These are phyloP conservation scores for Micrasema longulum DNA, from an alignment of 1,140 invertebrate species.

Conservation along the genomic window DNA sequence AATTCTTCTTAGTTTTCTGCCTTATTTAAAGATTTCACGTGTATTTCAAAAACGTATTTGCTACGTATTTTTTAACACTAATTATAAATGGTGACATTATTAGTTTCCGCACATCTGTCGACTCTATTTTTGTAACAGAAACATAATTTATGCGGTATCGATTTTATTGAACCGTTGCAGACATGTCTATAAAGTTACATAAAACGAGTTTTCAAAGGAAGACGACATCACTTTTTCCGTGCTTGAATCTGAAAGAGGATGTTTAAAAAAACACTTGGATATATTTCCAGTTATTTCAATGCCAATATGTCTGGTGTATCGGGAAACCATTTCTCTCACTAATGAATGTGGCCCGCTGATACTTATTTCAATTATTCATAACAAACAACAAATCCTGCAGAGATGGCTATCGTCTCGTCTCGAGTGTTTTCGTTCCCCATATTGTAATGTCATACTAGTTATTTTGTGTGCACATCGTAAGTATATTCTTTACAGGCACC, in stretches of 20 bases:
- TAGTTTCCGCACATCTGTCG: neutral
- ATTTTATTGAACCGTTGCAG: neutral
- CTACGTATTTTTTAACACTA: too few species aligned
- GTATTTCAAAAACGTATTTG: too few species aligned
- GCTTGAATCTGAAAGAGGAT: constrained; percentile 2
- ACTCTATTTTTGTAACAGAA: too few species aligned
- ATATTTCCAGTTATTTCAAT: constrained; percentile 28
- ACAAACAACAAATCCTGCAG: too few species aligned
- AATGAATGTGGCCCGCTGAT: neutral
- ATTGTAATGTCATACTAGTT: neutral
- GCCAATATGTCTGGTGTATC: constrained; percentile 16
- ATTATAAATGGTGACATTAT: neutral
- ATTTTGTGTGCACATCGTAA: neutral
- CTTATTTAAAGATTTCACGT: too few species aligned
- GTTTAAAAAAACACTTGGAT: constrained; percentile 14
- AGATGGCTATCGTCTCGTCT: neutral
- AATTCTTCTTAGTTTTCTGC: too few species aligned
- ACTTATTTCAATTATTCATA: neutral
- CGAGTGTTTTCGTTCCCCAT: neutral
- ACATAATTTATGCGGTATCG: too few species aligned
- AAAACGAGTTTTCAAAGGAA: constrained; percentile 30
- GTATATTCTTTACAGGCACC: too few species aligned
- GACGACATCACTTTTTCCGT: constrained; percentile 22
- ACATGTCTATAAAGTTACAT: neutral
- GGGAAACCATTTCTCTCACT: neutral